These are phyloP conservation scores for Osmerus mordax DNA, from an alignment of 2,113 vertebrate species.

Conservation along the genomic window DNA sequence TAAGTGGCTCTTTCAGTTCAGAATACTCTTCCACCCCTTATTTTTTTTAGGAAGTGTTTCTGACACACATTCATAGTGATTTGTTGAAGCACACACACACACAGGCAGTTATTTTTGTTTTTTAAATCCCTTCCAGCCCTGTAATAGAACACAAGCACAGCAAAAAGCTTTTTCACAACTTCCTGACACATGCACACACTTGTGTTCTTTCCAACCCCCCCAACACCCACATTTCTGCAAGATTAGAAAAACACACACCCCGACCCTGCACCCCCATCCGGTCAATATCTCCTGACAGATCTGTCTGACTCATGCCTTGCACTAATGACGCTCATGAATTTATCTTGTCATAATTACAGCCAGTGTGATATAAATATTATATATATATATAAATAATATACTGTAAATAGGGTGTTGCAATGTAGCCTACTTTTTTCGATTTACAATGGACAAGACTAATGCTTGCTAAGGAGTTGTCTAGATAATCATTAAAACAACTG, in stretches of 20 bases:
- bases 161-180: constrained; percentile 45
- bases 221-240: constrained; percentile 17
- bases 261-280: constrained; percentile 15
- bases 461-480: constrained; percentile 84
- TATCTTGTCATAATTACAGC: constrained; percentile 72
- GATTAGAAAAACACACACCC: neutral
- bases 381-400: constrained; percentile 82
- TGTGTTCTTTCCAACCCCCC: constrained; percentile 6
- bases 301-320: constrained; percentile 76
- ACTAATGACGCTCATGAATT: constrained; percentile 76
- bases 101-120: neutral
- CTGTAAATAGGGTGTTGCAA: constrained; percentile 98
- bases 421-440: constrained; percentile 86
- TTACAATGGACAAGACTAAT: constrained; percentile 92
- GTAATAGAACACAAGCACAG: constrained; percentile 29
- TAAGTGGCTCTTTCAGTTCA: constrained; percentile 2
- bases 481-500: constrained; percentile 85
- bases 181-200: constrained; percentile 12
- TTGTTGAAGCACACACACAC: constrained; percentile 17
- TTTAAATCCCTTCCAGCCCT: constrained; percentile 14
- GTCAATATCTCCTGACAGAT: constrained; percentile 55
- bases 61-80: constrained; percentile 41
- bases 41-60: constrained; percentile 18
- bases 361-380: constrained; percentile 71
- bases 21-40: constrained; percentile 29